Conservation (phyloP, 1,140 invertebrate genomes). For the Macrosteles quadrilineatus region DNA sequence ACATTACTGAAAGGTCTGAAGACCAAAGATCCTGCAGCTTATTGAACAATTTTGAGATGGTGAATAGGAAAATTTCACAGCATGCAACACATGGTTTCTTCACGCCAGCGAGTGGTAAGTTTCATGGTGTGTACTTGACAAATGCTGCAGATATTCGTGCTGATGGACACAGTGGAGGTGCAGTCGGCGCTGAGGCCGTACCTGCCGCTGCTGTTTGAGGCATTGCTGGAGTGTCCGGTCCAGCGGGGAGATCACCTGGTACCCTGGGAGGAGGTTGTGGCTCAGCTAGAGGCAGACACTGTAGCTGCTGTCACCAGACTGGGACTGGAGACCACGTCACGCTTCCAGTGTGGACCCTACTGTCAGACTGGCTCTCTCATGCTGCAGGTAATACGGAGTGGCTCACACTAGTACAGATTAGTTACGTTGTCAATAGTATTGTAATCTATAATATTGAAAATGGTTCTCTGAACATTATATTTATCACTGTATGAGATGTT, state of each 20-base stretch:
- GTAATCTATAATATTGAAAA: neutral
- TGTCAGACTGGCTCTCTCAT: slow-evolving; percentile 59
- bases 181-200: slow-evolving; percentile 63
- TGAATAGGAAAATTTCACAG: no score
- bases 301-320: slow-evolving; percentile 59
- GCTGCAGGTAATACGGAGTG: slow-evolving; percentile 53
- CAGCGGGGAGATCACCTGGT: slow-evolving; percentile 58
- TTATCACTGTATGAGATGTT: no score
- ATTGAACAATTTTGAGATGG: no score
- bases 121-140: no score
- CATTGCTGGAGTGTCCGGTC: slow-evolving; percentile 67
- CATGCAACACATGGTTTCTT: no score
- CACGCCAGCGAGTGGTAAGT: no score
- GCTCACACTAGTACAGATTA: slow-evolving; percentile 21
- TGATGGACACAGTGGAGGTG: slow-evolving; percentile 73
- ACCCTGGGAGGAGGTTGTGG: slow-evolving; percentile 73
- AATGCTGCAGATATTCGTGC: slow-evolving; percentile 60
- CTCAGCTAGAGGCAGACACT: slow-evolving; percentile 72
- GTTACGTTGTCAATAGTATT: neutral
- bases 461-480: neutral
- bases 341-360: slow-evolving; percentile 65
- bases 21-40: no score
- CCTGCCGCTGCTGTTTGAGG: slow-evolving; percentile 70
- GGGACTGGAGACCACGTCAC: slow-evolving; percentile 56
- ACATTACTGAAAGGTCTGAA: no score